Evolutionary conservation across 2,888 invertebrate genomes (phyloP).

Genomic region (Baccha elongata): DNA sequence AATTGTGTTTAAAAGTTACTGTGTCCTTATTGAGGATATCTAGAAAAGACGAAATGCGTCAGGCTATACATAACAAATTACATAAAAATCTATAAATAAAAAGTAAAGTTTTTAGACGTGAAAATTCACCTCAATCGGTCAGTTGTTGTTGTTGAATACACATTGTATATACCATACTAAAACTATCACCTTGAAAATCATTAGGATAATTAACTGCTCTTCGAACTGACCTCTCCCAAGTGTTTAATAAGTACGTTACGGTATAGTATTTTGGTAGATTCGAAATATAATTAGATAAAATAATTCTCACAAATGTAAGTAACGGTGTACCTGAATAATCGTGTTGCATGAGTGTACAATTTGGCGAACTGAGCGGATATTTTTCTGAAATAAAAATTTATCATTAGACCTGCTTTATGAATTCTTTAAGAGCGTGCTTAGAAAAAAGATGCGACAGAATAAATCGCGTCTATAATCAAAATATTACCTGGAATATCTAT

Average conservation of each 20-base stretch:
- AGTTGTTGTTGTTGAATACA: constrained; percentile 54
- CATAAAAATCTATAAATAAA: too few species aligned
- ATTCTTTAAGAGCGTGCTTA: too few species aligned
- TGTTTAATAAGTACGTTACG: constrained; percentile 93
- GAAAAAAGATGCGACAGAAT: too few species aligned
- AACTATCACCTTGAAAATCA: constrained; percentile 75
- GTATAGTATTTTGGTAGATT: constrained; percentile 92
- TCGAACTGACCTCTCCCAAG: constrained; percentile 97
- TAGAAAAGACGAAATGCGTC: too few species aligned
- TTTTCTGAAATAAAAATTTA: constrained; percentile 80
- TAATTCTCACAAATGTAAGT: constrained; percentile 88
- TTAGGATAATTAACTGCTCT: constrained; percentile 91
- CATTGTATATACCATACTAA: constrained; percentile 76
- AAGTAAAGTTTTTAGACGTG: too few species aligned
- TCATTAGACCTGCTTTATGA: too few species aligned
- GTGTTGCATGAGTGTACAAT: constrained; percentile 87
- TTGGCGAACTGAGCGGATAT: constrained; percentile 85
- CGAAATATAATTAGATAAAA: constrained; percentile 88
- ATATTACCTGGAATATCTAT: constrained; percentile 89
- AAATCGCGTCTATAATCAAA: background rate
- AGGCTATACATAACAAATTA: too few species aligned
- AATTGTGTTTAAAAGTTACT: too few species aligned
- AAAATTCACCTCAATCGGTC: too few species aligned
- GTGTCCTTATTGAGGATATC: too few species aligned
- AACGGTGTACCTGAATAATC: constrained; percentile 91